A percentile compares a stretch with the other conserved stretches of the same genome.
Evolutionary conservation across 1,140 invertebrate species (phyloP).

Genomic region (Propsilocerus akamusi): DNA sequence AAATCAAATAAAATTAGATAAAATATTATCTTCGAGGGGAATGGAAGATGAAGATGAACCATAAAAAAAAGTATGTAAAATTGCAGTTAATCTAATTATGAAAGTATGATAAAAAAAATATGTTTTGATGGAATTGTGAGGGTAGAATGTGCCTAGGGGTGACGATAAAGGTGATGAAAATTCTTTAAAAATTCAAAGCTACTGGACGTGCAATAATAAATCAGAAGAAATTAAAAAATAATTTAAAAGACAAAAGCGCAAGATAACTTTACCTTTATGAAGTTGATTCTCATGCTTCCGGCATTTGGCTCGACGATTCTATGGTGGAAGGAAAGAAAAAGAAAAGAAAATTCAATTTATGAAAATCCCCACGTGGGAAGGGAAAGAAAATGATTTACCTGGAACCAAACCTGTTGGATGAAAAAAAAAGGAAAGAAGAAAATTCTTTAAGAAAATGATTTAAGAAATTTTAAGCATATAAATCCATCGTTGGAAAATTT

Average conservation of each 20-base stretch:
- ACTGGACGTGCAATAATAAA: background rate
- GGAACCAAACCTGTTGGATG: background rate
- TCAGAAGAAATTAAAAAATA: too few relatives aligned
- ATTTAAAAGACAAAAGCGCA: too few relatives aligned
- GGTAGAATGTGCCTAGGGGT: background rate
- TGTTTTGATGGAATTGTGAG: too few relatives aligned
- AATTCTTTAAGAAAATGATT: background rate
- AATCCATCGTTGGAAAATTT: background rate
- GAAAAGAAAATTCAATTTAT: background rate
- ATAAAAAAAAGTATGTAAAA: background rate
- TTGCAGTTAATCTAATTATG: background rate
- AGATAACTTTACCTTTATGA: conserved; percentile 71
- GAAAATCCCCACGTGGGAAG: background rate
- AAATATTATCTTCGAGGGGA: background rate
- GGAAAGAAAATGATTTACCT: background rate
- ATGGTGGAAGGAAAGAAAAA: conserved; percentile 45
- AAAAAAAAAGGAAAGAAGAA: background rate
- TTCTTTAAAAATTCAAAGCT: background rate
- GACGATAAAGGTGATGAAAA: conserved; percentile 3
- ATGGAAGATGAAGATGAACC: background rate
- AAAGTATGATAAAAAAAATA: background rate
- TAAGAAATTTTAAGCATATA: background rate
- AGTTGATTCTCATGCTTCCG: conserved; percentile 91
- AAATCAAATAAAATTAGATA: background rate
- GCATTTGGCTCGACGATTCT: conserved; percentile 88